Conservation (phyloP, 2,113 vertebrate species). For the Phodopus roborovskii region DNA sequence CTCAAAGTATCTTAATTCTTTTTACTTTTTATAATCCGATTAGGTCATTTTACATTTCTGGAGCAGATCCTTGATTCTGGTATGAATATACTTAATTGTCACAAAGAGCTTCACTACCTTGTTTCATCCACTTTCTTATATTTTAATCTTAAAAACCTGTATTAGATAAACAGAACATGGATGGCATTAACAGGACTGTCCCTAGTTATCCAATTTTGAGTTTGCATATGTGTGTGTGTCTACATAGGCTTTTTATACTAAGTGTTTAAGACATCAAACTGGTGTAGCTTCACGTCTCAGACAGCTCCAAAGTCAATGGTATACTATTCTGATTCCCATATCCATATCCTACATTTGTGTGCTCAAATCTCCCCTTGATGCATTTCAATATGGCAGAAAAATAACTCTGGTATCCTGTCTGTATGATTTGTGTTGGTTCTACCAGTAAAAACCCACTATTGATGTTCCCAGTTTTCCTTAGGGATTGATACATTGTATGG, state of each 20-base stretch:
- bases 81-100: not conserved
- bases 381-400: not conserved
- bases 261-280: not conserved
- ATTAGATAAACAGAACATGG: not conserved
- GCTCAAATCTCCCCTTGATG: not conserved
- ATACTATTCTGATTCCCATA: not conserved
- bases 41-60: not conserved
- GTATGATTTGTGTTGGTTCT: not conserved
- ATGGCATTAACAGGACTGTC: not conserved
- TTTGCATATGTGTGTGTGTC: not conserved
- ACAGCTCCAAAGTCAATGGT: not conserved
- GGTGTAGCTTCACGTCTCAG: not conserved
- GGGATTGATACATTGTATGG: not conserved
- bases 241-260: not conserved
- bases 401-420: not conserved
- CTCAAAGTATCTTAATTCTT: not conserved
- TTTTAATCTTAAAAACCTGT: not conserved
- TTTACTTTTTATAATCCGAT: not conserved
- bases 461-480: not conserved
- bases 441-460: accelerated
- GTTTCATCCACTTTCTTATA: not conserved
- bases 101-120: not conserved
- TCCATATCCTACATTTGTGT: not conserved
- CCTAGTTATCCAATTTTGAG: not conserved
- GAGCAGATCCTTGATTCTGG: not conserved